These are phyloP conservation scores for Sebastes kiyomatsui DNA, from an alignment of 2,797 vertebrate species.

Conservation along the genomic window DNA sequence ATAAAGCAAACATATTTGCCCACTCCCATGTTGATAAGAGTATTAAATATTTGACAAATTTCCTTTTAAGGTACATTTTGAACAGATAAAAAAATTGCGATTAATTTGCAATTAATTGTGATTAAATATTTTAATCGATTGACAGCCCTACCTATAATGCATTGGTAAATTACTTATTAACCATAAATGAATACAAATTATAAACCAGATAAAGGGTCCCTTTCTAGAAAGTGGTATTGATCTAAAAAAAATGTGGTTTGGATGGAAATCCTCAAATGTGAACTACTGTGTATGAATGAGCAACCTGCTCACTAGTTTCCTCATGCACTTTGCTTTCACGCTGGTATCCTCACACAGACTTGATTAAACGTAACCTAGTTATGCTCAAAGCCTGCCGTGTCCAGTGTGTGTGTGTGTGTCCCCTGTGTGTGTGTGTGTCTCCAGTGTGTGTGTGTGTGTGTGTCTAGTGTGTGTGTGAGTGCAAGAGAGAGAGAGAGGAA, in stretches of 20 bases:
- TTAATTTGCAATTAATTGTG: no score
- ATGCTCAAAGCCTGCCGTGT: constrained; percentile 16
- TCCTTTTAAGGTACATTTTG: no score
- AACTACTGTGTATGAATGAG: constrained; percentile 34
- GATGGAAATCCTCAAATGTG: not conserved
- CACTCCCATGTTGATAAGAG: no score
- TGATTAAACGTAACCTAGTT: constrained; percentile 66
- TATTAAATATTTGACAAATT: no score
- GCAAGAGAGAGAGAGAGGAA: not conserved
- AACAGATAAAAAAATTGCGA: no score
- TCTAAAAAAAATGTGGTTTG: no score
- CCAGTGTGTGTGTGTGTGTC: not conserved
- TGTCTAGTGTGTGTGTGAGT: not conserved
- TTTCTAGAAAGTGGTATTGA: no score
- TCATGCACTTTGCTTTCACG: constrained; percentile 24
- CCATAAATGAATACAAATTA: not conserved
- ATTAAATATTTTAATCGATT: no score
- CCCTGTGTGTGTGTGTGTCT: not conserved
- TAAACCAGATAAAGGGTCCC: not conserved
- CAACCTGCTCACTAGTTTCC: constrained; percentile 31
- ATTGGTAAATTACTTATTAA: not conserved
- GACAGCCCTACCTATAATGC: not conserved
- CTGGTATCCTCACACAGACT: constrained; percentile 54
- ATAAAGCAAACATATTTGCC: no score
- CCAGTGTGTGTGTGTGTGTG: not conserved